Evolutionary conservation across 2,888 invertebrate species (phyloP).

Genomic region (Scrobipalpa atriplicella): DNA sequence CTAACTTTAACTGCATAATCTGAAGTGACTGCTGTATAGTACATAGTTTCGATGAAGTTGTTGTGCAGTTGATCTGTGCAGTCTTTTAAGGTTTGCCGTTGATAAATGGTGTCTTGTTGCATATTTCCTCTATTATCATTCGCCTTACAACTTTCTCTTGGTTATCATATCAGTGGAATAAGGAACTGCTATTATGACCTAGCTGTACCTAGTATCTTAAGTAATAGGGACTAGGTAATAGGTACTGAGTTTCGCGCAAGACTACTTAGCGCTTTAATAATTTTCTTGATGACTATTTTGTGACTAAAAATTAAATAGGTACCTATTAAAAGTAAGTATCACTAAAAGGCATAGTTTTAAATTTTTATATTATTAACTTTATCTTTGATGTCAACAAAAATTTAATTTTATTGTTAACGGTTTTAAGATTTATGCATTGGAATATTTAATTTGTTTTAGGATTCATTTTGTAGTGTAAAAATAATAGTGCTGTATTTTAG

Average conservation of each 20-base stretch:
- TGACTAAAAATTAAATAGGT: too few species aligned
- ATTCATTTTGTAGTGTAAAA: too few species aligned
- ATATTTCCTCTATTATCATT: slow-evolving; percentile 24
- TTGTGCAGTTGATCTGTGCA: neutral
- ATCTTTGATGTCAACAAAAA: too few species aligned
- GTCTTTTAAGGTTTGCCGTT: slow-evolving; percentile 10
- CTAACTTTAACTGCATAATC: neutral
- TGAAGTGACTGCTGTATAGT: too few species aligned
- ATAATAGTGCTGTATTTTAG: too few species aligned
- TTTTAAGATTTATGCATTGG: too few species aligned
- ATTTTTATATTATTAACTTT: too few species aligned
- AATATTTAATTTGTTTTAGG: too few species aligned
- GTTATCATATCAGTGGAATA: slow-evolving; percentile 15
- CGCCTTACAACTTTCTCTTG: slow-evolving; percentile 13
- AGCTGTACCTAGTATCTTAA: neutral
- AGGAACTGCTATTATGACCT: slow-evolving; percentile 5
- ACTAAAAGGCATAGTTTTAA: too few species aligned
- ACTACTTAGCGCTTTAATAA: neutral
- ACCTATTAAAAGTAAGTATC: too few species aligned
- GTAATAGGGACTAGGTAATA: neutral
- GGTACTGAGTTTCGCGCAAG: neutral
- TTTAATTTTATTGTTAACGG: too few species aligned
- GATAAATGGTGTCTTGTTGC: slow-evolving; percentile 22
- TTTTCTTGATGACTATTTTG: too few species aligned
- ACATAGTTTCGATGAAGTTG: neutral